phyloP scores from a whole-genome alignment of 2,113 vertebrate species.

The Pseudopipra pipra region DNA sequence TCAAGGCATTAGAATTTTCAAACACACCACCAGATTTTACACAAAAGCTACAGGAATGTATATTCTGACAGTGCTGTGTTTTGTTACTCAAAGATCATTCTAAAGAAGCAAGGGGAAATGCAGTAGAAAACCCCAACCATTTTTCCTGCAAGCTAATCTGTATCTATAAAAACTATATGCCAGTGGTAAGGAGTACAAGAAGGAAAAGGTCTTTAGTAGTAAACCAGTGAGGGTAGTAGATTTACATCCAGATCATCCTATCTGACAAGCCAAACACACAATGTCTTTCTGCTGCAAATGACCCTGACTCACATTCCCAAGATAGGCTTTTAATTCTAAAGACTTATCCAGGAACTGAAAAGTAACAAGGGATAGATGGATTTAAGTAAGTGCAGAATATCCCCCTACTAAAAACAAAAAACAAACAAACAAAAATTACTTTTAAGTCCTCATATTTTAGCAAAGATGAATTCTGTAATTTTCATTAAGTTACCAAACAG shows the following conservation, averaged over 20 bases:
- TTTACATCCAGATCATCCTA: background rate
- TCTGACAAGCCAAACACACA: background rate
- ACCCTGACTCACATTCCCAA: background rate
- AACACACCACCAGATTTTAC: background rate
- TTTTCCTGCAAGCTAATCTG: background rate
- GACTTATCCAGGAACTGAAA: background rate
- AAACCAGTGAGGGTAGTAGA: background rate
- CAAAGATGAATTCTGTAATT: background rate
- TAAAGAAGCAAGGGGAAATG: background rate
- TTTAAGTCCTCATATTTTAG: background rate
- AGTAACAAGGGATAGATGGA: background rate
- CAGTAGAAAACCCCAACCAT: background rate
- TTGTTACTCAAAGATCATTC: background rate
- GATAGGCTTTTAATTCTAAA: background rate
- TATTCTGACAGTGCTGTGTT: background rate
- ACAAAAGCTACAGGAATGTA: background rate
- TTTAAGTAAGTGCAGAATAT: background rate
- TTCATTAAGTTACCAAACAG: background rate
- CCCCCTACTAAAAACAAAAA: background rate
- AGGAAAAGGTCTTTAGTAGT: background rate
- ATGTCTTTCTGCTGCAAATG: background rate
- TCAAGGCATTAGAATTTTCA: background rate
- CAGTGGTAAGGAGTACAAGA: background rate
- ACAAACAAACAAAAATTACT: background rate
- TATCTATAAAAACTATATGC: background rate